A percentile compares a stretch with the other conserved stretches of the same genome.
Conservation (phyloP, 2,797 vertebrate genomes). For the Enteromius viviparus region DNA sequence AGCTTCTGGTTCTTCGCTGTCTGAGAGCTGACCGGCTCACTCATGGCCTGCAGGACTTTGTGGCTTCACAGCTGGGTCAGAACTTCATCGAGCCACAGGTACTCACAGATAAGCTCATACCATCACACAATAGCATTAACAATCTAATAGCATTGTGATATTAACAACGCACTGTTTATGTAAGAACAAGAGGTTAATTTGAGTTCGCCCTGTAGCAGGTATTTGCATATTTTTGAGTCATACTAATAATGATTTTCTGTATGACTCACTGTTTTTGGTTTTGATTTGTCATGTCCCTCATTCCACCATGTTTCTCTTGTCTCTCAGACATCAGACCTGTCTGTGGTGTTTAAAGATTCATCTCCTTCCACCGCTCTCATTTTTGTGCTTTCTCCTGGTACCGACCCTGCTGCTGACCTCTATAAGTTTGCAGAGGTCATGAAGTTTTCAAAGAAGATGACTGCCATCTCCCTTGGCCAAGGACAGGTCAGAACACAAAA, state of each 20-base stretch:
- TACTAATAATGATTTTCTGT: not conserved
- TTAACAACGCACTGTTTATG: not conserved
- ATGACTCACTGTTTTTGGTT: conserved; percentile 5
- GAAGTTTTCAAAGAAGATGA: conserved; percentile 90
- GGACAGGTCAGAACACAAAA: conserved; percentile 83
- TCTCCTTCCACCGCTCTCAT: conserved; percentile 82
- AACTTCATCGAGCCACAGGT: conserved; percentile 91
- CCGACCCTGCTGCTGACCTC: conserved; percentile 88
- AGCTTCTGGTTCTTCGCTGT: conserved; percentile 87
- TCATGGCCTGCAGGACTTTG: conserved; percentile 91
- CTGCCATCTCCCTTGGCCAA: conserved; percentile 89
- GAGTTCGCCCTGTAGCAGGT: conserved; percentile 13
- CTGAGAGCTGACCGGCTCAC: conserved; percentile 86
- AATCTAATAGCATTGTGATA: conserved; percentile 7
- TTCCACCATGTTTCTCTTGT: conserved; percentile 12
- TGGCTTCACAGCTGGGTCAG: conserved; percentile 81
- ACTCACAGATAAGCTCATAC: conserved; percentile 16
- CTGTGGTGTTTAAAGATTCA: conserved; percentile 84
- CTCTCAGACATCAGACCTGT: conserved; percentile 84
- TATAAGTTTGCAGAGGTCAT: conserved; percentile 93
- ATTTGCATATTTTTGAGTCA: conserved; percentile 33
- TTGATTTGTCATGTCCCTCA: not conserved
- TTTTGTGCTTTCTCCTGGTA: conserved; percentile 89
- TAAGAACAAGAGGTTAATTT: conserved; percentile 20
- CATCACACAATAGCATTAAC: not conserved